Base-by-base conservation (phyloP, 2,113 vertebrate species). In the Lepus americanus region DNA sequence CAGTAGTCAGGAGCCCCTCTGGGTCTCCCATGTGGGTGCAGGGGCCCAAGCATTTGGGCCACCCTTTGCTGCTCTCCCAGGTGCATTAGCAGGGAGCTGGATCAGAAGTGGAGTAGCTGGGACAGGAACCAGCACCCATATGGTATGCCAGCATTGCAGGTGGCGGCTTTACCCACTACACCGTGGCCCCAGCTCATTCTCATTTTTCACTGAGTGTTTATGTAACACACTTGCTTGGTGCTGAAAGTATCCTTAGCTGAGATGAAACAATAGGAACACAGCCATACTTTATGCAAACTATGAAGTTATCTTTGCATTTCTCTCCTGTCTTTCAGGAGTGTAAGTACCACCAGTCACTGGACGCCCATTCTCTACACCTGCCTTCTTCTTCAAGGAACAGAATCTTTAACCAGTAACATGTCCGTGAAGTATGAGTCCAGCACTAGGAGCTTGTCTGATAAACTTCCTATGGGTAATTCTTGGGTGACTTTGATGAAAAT, bases 201-300 rank as follows among this genome's bases (percentile, higher is more conserved):
- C 33, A 29, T 33, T 79, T 93, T 87, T 61, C 55, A n/a, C 83
- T 1, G 12, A 53, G 29, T 63, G 61, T 61, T 83, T 88, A 67
- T 33, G 33, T 81, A 70, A 78, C 63, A 36, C 22, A 1, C 61
- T 53, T 29, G 9, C 70, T 90, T 49, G 36, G 59, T 59, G 61
- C 63, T 64, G 11, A 90, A 36, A 4, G 11, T 25, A 27, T 49
- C 96, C 78, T 94, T 81, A 64, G 63, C 93, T 63, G 63, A 92
- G 88, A 74, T 4, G 79, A 95, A 77, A 87, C 93, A 84, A 93
- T 49, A 83, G 93, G 74, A 93, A 91, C n/a, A 0, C 70, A 64
- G 55, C 89, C 72, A 20, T 17, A 53, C 59, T 95, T 83, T 76
- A 12, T 0, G 33, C 77, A 70, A 74, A 76, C 36, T 19, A 53